Conservation (phyloP, 1,140 invertebrate species). For the Hypsibius dujardini region DNA sequence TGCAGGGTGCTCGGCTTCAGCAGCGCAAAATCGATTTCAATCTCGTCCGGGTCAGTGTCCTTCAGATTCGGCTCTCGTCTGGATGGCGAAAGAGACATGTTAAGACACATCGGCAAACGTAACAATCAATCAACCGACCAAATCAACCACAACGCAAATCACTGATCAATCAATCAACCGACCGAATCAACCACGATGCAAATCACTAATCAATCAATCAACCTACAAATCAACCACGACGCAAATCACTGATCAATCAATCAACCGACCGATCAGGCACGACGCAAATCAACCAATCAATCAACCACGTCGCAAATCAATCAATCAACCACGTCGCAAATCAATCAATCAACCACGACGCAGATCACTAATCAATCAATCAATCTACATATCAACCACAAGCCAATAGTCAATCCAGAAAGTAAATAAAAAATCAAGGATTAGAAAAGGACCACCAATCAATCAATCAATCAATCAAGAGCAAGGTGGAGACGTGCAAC, state of each 20-base stretch:
- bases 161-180: background rate
- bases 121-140: background rate
- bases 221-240: background rate
- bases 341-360: no score
- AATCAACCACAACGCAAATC: background rate
- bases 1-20: constrained; percentile 90
- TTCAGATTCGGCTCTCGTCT: constrained; percentile 74
- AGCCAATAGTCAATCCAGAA: no score
- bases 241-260: no score
- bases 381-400: no score
- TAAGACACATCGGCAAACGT: background rate
- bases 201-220: no score
- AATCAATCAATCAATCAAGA: background rate
- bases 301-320: no score
- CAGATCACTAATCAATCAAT: no score
- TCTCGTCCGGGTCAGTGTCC: constrained; percentile 98
- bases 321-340: no score
- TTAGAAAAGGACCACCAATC: no score
- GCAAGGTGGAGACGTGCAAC: background rate
- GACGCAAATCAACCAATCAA: no score
- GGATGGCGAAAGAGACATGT: background rate
- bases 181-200: no score
- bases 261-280: no score
- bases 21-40: constrained; percentile 99
- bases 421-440: background rate